These are phyloP conservation scores for Tetraneura akinire DNA, from an alignment of 1,140 invertebrate genomes.

Conservation along the genomic window DNA sequence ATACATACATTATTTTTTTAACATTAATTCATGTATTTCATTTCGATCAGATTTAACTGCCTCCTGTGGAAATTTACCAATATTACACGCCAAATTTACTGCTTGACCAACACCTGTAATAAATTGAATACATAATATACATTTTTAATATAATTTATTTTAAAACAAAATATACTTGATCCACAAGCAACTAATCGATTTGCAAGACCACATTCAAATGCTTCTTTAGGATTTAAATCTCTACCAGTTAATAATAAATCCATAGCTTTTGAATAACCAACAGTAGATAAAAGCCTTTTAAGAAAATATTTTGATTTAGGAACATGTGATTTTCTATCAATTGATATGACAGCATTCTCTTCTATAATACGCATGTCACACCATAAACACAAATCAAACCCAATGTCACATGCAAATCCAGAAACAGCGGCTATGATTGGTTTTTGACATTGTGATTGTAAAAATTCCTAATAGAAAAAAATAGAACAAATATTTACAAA, in stretches of 20 bases:
- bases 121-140: not conserved
- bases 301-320: slow-evolving; percentile 81
- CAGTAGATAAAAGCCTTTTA: slow-evolving; percentile 73
- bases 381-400: slow-evolving; percentile 85
- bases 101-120: slow-evolving; percentile 55
- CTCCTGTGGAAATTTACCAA: slow-evolving; percentile 54
- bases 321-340: slow-evolving; percentile 81
- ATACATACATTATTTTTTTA: slow-evolving; percentile 5
- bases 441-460: slow-evolving; percentile 62
- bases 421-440: slow-evolving; percentile 81
- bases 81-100: slow-evolving; percentile 51
- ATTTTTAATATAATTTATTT: slow-evolving; percentile 5
- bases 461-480: slow-evolving; percentile 53
- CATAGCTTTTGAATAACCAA: slow-evolving; percentile 82
- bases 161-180: slow-evolving; percentile 63
- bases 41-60: not conserved
- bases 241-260: slow-evolving; percentile 87
- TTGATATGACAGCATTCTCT: slow-evolving; percentile 79
- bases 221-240: slow-evolving; percentile 73
- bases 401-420: slow-evolving; percentile 86
- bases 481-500: too few species aligned
- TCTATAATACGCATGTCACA: slow-evolving; percentile 89
- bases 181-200: slow-evolving; percentile 77
- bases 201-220: slow-evolving; percentile 76
- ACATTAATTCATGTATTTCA: not conserved